Evolutionary conservation across 1,140 invertebrate species (phyloP).

Genomic region (Anagrus nilaparvatae): DNA sequence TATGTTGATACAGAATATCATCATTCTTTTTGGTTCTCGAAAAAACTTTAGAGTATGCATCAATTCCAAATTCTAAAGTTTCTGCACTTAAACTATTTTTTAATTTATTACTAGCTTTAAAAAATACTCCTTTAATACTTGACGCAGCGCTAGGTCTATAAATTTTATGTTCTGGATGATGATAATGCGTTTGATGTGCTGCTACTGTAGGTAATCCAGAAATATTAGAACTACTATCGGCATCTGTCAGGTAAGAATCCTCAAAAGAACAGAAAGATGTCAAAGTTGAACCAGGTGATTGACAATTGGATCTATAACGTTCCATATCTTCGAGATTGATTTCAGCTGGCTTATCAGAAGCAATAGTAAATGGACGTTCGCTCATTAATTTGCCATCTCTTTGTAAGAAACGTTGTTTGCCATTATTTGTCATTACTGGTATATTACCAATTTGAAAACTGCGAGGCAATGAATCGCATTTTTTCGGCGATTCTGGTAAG

Average conservation of each 20-base stretch:
- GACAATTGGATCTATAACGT: slow-evolving; percentile 43
- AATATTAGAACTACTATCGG: slow-evolving; percentile 37
- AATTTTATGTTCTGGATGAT: slow-evolving; percentile 70
- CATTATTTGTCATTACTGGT: slow-evolving; percentile 21
- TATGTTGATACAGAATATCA: slow-evolving; percentile 42
- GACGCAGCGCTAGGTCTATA: slow-evolving; percentile 45
- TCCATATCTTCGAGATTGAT: slow-evolving; percentile 48
- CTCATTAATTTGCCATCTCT: slow-evolving; percentile 39
- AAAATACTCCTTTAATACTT: slow-evolving; percentile 3
- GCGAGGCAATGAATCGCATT: slow-evolving; percentile 66
- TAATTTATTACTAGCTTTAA: not conserved
- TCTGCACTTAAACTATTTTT: not conserved
- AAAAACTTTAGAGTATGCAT: not conserved
- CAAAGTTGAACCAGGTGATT: slow-evolving; percentile 26
- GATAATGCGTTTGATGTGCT: too few species aligned
- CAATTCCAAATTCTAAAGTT: not conserved
- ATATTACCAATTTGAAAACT: slow-evolving; percentile 50
- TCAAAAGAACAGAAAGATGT: slow-evolving; percentile 35
- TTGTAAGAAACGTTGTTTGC: slow-evolving; percentile 36
- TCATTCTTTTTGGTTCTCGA: not conserved
- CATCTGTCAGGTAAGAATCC: slow-evolving; percentile 45
- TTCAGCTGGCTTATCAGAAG: slow-evolving; percentile 46
- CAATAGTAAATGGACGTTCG: slow-evolving; percentile 59
- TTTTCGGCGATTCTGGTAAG: slow-evolving; percentile 43
- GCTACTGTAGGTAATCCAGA: too few species aligned